Conservation (phyloP, 2,797 vertebrate species). For the Hippoglossus hippoglossus region DNA sequence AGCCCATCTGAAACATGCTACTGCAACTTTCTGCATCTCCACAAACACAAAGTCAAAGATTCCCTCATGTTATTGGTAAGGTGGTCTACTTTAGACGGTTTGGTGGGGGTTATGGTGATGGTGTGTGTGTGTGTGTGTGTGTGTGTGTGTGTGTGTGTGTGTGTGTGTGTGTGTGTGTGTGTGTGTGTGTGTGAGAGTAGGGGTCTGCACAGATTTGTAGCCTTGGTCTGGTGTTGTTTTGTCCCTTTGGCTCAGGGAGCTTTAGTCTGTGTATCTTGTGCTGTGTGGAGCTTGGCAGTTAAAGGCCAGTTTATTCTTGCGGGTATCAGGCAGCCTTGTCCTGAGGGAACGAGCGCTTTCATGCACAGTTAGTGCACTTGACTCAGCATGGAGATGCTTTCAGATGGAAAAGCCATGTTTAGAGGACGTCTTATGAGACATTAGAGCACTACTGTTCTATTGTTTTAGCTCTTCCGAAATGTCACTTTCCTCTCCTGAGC, state of each 20-base stretch:
- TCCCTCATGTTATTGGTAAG: slow-evolving; percentile 16
- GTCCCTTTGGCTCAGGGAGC: slow-evolving; percentile 66
- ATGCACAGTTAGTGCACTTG: slow-evolving; percentile 88
- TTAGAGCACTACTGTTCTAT: slow-evolving; percentile 83
- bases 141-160: too few relatives aligned
- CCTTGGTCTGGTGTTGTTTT: slow-evolving; percentile 55
- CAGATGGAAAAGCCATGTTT: slow-evolving; percentile 89
- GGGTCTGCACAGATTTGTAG: slow-evolving; percentile 48
- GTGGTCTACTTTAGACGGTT: slow-evolving; percentile 20
- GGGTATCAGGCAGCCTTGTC: slow-evolving; percentile 82
- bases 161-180: too few relatives aligned
- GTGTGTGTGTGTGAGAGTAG: not conserved
- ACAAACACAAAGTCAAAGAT: not conserved
- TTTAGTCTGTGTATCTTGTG: slow-evolving; percentile 63
- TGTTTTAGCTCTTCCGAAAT: slow-evolving; percentile 85
- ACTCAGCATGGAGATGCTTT: slow-evolving; percentile 83
- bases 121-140: too few relatives aligned
- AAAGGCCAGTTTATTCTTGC: slow-evolving; percentile 85
- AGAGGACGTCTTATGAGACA: slow-evolving; percentile 83
- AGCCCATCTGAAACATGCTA: not conserved
- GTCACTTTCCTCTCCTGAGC: slow-evolving; percentile 84
- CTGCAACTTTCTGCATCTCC: not conserved
- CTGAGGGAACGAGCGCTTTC: slow-evolving; percentile 83
- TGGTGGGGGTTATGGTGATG: slow-evolving; percentile 4
- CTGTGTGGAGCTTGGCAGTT: slow-evolving; percentile 72